Base-by-base conservation (phyloP, 2,888 invertebrate species). In the Metopia argyrocephala region DNA sequence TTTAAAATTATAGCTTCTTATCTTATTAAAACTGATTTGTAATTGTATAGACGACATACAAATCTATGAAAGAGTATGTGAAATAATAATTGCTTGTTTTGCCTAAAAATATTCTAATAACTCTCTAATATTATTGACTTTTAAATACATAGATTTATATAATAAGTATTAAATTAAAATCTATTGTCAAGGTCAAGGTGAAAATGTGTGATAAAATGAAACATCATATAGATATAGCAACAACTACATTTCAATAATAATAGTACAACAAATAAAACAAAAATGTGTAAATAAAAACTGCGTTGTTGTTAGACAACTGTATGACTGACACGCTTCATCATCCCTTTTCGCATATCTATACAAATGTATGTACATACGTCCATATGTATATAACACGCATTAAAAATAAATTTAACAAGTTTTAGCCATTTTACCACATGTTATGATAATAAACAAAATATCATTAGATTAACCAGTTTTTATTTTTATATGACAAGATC, bases 161-260 rank as follows among this genome's bases (percentile, higher is more conserved):
- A 38, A 3, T 15, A 38, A 38, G 15, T 38, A 12, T 15, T 1
- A 38, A 38, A 38, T 38, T 15, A 9, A 59, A 57, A 74, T 15
- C 50, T 59, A 75, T 66, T 75, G n/a, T 66, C 57, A 75, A 75
- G 66, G 75, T 61, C 59, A 59, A 59, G 66, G 59, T 46, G 46
- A 15, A 57, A 27, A 28, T 21, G 28, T 52, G 21, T 48, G n/a
- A 48, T 54, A 62, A 71, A 38, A 62, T 21, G 27, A 23, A 62
- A 52, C 18, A 52, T 18, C 23, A 27, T 31, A 50, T 15, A 46
- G 38, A 38, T 12, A 38, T 38, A 45, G 45, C 68, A 25, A 69
- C 59, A 38, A 20, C n/a, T 46, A 68, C 46, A 18, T 46, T 20
- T 21, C 27, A 25, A 18, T 12, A 25, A 9, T 28, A 57, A 45